phyloP scores from a whole-genome alignment of 1,140 invertebrate genomes.

The Drosophila albomicans region DNA sequence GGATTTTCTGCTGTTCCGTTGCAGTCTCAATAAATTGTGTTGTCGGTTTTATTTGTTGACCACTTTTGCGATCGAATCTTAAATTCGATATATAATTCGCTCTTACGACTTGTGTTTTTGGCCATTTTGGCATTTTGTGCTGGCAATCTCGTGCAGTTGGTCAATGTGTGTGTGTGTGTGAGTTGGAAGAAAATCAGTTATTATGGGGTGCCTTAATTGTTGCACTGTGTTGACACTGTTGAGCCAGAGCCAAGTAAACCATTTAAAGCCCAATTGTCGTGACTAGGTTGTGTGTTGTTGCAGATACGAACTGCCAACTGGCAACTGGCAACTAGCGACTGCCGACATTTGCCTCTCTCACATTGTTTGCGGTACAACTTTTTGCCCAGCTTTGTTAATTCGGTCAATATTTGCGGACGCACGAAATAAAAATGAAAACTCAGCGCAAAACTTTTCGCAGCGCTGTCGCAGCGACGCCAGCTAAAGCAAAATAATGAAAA shows the following conservation, averaged over 20 bases:
- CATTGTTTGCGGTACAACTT: conserved; percentile 71
- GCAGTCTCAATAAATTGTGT: conserved; percentile 48
- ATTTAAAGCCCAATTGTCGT: conserved; percentile 9
- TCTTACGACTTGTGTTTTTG: conserved; percentile 46
- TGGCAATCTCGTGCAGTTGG: background rate
- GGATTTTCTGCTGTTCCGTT: conserved; percentile 10
- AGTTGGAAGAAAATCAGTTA: conserved; percentile 3
- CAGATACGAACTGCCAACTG: conserved; percentile 11
- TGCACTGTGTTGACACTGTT: conserved; percentile 28
- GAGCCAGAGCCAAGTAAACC: conserved; percentile 23
- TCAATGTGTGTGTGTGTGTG: too few species aligned
- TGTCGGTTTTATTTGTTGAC: conserved; percentile 37
- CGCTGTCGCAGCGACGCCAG: conserved; percentile 29
- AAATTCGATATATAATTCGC: conserved; percentile 48
- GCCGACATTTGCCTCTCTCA: conserved; percentile 45
- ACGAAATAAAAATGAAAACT: conserved; percentile 83
- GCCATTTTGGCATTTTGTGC: conserved; percentile 7
- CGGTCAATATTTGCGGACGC: conserved; percentile 82
- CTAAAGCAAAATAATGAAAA: conserved; percentile 55
- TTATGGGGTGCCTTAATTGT: conserved; percentile 33
- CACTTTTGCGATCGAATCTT: conserved; percentile 29
- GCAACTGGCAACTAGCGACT: conserved; percentile 6
- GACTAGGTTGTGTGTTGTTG: background rate
- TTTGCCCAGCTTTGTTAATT: conserved; percentile 75
- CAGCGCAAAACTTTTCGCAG: conserved; percentile 70